Evolutionary conservation across 2,113 vertebrate genomes (phyloP), one percentile per base, ranked within the genome.

Genomic region (Muscicapa adusta): DNA sequence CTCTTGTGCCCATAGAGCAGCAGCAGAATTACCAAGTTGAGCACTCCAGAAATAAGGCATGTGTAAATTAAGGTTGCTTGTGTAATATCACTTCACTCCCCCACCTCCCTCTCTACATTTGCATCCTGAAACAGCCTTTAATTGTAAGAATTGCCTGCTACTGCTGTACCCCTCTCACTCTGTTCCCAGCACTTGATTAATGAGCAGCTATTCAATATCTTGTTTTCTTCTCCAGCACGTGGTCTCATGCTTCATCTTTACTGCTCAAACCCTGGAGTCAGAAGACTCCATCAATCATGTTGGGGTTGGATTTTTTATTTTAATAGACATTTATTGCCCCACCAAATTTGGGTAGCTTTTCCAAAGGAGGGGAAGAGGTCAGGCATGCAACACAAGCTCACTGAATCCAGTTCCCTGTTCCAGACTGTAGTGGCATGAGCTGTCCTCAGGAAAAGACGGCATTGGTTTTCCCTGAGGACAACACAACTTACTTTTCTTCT

Each of bases 181-280:
- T 88, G 33, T 74, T 95, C 61, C 28, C 91, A 92, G 61, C 42
- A 24, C 22, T 72, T 86, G 86, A 95, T 92, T 92, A 92, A 91
- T 65, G 73, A 94, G 65, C 73, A 86, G 60, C 76, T 78, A 89
- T 88, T 94, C 72, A 84, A 18, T 76, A 87, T 71, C 84, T 93
- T 94, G 65, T 84, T 94, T 96, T 92, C 70, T 78, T 77, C 90
- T 65, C 51, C 40, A 68, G 40, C 38, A 74, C n/a, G 4, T 15
- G 65, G 65, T 45, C 93, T 92, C 9, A 1, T 81, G 76, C 83
- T 75, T 87, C 65, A 78, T 87, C 73, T 87, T 85, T 73, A 63
- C 40, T 75, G 48, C 51, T 85, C 36, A 85, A 61, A 75, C 18
- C 33, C 65, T 50, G 40, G 77, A 95, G 57, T 78, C 66, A 96